Base-by-base conservation (phyloP, 2,888 invertebrate species). In the Agriotes lineatus region DNA sequence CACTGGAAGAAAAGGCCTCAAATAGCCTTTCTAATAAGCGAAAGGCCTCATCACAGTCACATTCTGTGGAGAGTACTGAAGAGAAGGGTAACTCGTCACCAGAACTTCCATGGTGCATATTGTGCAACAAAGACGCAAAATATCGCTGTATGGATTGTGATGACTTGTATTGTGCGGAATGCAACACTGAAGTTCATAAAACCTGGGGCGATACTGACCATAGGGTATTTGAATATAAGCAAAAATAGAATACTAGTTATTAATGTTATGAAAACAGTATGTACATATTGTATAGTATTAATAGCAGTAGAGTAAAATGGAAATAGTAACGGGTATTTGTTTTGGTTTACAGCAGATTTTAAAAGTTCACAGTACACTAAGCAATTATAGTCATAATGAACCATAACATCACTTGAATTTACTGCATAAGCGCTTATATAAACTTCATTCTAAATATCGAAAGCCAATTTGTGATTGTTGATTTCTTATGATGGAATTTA, bases 91-190 rank as follows among this genome's bases (percentile, higher is more conserved):
- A 37, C 56, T 59, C 75, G 1, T 78, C 80, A 4, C 80, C 82
- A 1, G 92, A 93, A 78, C 84, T 94, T 48, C 93, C 93, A 2
- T 93, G 93, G 87, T 96, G 96, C 84, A 91, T 92, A 73, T 91
- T 96, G 74, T 96, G 96, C 81, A 94, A 95, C 82, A 91, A 92
- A 80, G 91, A 93, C 84, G 93, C 95, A 1, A 86, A 84, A 6
- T 84, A 90, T 71, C 86, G 91, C 56, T 96, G 96, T 80, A 83
- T 88, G 45, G 94, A 92, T 68, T 96, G 96, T 83, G 89, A 88
- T 37, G 96, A 96, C 82, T 85, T 96, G 6, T 96, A 93, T 82
- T 96, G 96, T 82, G 85, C 86, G 10, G 82, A 85, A 63, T 96
- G 96, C 81, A 95, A 90, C 78, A 83, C 84, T 42, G 92, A 93